Base-by-base conservation (phyloP, 2,113 vertebrate species). In the Daphoenositta chrysoptera region DNA sequence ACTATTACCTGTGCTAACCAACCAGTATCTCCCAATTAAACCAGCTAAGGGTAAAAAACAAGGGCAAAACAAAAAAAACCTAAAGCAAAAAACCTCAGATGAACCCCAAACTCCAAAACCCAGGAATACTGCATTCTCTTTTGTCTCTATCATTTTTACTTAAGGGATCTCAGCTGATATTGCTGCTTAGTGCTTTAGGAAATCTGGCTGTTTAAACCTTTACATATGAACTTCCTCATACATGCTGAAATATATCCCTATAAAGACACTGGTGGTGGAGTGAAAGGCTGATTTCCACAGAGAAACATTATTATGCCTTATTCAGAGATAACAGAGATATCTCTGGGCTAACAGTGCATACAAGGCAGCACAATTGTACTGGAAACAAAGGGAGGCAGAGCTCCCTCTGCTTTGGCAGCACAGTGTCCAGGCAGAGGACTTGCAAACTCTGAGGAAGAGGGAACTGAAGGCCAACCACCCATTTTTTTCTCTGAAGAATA, bases 291-390 rank as follows among this genome's bases (percentile, higher is more conserved):
- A 96, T 87, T 92, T 83, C 63, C 63, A 76, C 50, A 61, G 87
- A 93, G 91, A 37, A 96, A 76, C 11, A 44, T 76, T 85, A 64
- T 88, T 86, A 80, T 79, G 24, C 19, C 45, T 92, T 72, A 57
- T 53, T 92, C 76, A 83, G 54, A 86, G 27, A 65, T 65, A 95
- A 72, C 31, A 90, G 71, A 39, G 61, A 35, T 69, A 26, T 65
- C 40, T 77, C 57, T 61, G 61, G 26, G n/a, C 54, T 90, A 77
- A 37, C 31, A 66, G n/a, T 9, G 65, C 1, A 2, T 9, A 65
- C 5, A 56, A 40, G 24, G 26, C 20, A 91, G 48, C 58, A 50
- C 10, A 77, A 44, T 40, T 63, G 23, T 13, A 17, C n/a, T 53
- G 1, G 1, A 90, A 88, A 69, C 11, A 6, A 75, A 35, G 28